Base-by-base conservation (phyloP, 1,140 invertebrate species). In the Bombus superbus region DNA sequence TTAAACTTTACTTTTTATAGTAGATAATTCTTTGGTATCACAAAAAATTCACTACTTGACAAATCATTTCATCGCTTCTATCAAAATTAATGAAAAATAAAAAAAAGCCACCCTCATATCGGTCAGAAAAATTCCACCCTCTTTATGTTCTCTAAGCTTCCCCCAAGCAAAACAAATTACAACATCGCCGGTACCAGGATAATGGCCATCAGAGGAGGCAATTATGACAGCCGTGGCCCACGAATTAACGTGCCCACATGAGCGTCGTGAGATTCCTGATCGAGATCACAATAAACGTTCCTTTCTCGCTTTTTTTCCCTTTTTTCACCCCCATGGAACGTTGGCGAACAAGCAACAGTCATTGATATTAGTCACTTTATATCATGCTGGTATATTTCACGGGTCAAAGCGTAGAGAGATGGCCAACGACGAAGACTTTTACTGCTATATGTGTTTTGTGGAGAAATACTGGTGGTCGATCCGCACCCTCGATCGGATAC, bases 301-400 rank as follows among this genome's bases (percentile, higher is more conserved):
- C 44, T 81, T 38, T 75, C 35, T 72, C 25, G 28, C 38, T 53
- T 47, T 66, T 66, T 72, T 57, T 8, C 5, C 22, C n/a, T 71
- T 64, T 15, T 57, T 80, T 53, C 84, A 81, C 84, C 84, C 84
- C 71, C 84, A 86, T 86, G 72, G n/a, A 68, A 75, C 22, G 53
- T 15, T 18, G 15, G 25, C 72, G 25, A 28, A 28, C 53, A 15
- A 32, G 71, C 71, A 47, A 73, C 71, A 73, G 71, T 44, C 82
- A 35, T 73, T 53, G 25, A 38, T 32, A 75, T 86, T 86, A 86
- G 84, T 86, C 84, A 86, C 42, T 80, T 81, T 47, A 47, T 86
- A 74, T 81, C 84, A 86, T 86, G 84, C 59, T 86, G 84, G 84
- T 86, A 81, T 38, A 75, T 86, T 86, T 74, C 79, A 86, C 84